Base-by-base conservation (phyloP, 2,797 vertebrate genomes). In the Allobates femoralis region DNA sequence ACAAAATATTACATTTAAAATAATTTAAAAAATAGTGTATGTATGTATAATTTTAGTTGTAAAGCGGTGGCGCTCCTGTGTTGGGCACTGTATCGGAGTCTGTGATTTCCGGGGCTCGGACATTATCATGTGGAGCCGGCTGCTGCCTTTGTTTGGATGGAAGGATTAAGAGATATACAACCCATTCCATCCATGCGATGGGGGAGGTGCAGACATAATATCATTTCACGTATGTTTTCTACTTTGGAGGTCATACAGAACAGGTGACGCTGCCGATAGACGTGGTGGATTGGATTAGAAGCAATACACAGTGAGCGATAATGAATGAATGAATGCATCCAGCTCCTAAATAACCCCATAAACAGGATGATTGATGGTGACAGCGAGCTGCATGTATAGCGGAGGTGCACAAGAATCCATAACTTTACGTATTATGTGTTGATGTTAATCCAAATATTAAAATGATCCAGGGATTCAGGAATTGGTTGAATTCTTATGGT, bases 101-200 rank as follows among this genome's bases (percentile, higher is more conserved):
- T 84, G 56, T 18, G 46, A 53, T 19, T 67, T 74, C 34, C 26
- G 8, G 8, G 58, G 51, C 74, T 69, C 16, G 55, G 41, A 34
- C 23, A 46, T 85, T 82, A 82, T 66, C 32, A 18, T 14, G 71
- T 16, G 37, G 46, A 18, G n/a, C 28, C 28, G 84, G 56, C 23
- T 50, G 41, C 55, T 21, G 78, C 58, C 77, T 46, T 82, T 86
- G 60, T 81, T 86, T 86, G 79, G 46, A 50, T 81, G 71, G 53
- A 46, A 26, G 79, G 85, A 78, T 81, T 86, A 86, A 81, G 67
- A 26, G 69, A 75, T 81, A 62, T 81, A 56, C 53, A 73, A 71
- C 76, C 76, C 78, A 82, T 81, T 60, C 81, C 26, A 28, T 80
- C 75, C 79, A 23, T 55, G 56, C 23, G 16, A 3, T 55, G 66